Base-by-base conservation (phyloP, 30 jellyfish, hydroid and myxozoan genomes). In the Mastigias papua region DNA sequence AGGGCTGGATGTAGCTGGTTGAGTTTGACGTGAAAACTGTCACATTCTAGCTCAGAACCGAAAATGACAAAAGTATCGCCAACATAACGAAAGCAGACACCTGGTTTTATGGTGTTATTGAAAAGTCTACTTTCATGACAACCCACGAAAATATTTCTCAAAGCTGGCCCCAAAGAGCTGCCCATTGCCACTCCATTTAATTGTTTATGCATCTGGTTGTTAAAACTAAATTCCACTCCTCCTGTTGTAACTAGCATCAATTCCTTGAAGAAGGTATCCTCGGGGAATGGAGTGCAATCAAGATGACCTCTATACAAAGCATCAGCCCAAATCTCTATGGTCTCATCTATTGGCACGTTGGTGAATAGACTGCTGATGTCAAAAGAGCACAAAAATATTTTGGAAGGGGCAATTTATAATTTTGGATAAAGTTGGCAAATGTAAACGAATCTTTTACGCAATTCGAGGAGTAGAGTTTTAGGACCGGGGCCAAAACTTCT, bases 341-440 rank as follows among this genome's bases (percentile, higher is more conserved):
- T 73, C 74, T 48, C 85, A 73, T 73, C 85, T 66, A 73, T 2
- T n/a, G 85, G 85, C 6, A 73, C 85, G 37, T 73, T 29, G 9
- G 73, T 73, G 48, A 73, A 73, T 7, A 73, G 73, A 29, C 85
- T 26, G 85, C 71, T 73, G 68, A 73, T 35, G 73, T 73, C 85
- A 34, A 73, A 27, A 34, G 85, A 73, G 33, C 85, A 73, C 76
- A 73, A 17, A 73, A 32, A 37, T 21, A 32, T 20, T 3, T 73
- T 48, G 23, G 34, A 7, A 22, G 85, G 70, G 29, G 28, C 73
- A 20, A 73, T 7, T 37, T 73, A 10, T 9, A 73, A 37, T 73
- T 73, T 73, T 73, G 85, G 35, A 73, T 48, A 0, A 73, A 30
- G 26, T 73, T 73, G 29, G 85, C 76, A 35, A 73, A 73, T 28